Conservation (phyloP, 2,113 vertebrate genomes). For the Indicator indicator region DNA sequence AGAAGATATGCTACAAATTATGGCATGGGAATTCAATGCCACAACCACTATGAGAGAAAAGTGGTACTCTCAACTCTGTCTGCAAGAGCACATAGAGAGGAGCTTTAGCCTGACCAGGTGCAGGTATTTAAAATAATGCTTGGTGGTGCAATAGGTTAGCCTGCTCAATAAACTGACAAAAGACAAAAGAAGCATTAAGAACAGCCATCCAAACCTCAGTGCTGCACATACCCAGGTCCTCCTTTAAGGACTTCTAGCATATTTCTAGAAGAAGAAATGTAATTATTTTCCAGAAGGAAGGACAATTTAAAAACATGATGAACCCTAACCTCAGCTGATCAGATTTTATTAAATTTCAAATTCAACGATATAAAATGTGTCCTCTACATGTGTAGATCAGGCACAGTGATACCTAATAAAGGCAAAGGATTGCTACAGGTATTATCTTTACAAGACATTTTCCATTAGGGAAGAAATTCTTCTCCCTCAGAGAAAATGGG, state of each 20-base stretch:
- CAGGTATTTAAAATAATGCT: neutral
- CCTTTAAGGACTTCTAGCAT: neutral
- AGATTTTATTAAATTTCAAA: conserved; percentile 12
- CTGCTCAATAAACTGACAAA: neutral
- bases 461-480: conserved; percentile 17
- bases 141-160: neutral
- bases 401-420: neutral
- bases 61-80: neutral
- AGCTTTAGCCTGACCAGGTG: neutral
- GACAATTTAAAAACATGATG: neutral
- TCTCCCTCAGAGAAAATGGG: neutral
- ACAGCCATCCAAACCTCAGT: neutral
- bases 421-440: neutral
- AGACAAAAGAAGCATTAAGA: neutral
- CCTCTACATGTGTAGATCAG: neutral
- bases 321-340: neutral
- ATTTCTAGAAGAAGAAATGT: neutral
- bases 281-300: neutral
- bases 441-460: neutral
- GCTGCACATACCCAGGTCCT: neutral
- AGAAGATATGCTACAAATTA: neutral
- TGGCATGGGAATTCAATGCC: neutral
- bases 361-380: neutral
- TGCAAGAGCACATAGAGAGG: neutral
- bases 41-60: neutral